Conservation (phyloP, 2,797 vertebrate genomes). For the Lerista edwardsae region DNA sequence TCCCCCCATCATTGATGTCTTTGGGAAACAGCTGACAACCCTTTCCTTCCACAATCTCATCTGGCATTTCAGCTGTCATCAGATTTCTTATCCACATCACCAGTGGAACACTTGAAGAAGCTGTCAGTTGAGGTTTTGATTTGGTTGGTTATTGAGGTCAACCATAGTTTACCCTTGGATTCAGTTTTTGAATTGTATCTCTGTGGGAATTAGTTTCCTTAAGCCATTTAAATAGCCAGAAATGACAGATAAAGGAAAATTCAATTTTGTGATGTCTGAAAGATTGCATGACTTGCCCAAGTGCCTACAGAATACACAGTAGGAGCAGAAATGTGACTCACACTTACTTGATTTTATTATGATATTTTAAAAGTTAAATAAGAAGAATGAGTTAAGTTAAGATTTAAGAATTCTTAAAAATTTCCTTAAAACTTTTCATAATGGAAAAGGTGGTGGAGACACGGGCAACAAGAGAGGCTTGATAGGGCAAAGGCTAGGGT, state of each 20-base stretch:
- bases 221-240: neutral
- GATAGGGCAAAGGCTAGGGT: neutral
- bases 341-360: neutral
- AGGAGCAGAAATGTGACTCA: slow-evolving; percentile 32
- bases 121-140: slow-evolving; percentile 37
- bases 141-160: slow-evolving; percentile 39
- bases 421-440: slow-evolving; percentile 6
- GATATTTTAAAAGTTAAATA: too few relatives aligned
- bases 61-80: slow-evolving; percentile 7
- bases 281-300: slow-evolving; percentile 39
- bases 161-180: slow-evolving; percentile 27
- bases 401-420: slow-evolving; percentile 15
- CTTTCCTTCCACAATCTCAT: slow-evolving; percentile 3
- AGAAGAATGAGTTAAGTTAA: neutral
- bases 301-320: slow-evolving; percentile 16
- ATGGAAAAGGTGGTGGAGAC: neutral
- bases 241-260: neutral
- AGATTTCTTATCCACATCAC: slow-evolving; percentile 10
- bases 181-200: neutral
- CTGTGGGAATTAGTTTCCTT: slow-evolving; percentile 9
- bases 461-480: too few relatives aligned
- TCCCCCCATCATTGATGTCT: neutral
- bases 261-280: slow-evolving; percentile 21
- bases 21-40: slow-evolving; percentile 15
- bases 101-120: slow-evolving; percentile 4